Conservation (phyloP, 2,113 vertebrate genomes). For the Pelecanoides urinatrix region DNA sequence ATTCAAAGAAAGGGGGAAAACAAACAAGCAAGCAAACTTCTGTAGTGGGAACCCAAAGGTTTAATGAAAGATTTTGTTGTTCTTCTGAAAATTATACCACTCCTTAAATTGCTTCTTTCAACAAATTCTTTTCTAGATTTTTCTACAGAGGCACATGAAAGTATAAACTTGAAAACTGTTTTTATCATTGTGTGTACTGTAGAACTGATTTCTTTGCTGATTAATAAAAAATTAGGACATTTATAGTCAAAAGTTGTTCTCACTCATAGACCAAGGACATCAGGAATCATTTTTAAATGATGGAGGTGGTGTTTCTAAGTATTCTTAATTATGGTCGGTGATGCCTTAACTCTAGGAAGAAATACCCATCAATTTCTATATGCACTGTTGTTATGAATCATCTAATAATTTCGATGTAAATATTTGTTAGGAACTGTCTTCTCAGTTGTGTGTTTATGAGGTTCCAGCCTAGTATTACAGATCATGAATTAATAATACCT, state of each 20-base stretch:
- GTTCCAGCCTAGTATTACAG: neutral
- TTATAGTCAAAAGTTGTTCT: neutral
- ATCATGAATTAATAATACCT: neutral
- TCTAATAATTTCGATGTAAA: neutral
- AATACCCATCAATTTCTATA: neutral
- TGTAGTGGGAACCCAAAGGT: neutral
- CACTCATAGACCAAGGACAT: neutral
- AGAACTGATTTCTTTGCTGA: neutral
- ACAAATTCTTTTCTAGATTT: neutral
- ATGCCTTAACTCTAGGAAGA: neutral
- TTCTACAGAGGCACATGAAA: neutral
- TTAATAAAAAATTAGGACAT: neutral
- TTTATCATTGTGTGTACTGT: neutral
- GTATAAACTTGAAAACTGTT: neutral
- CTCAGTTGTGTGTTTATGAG: neutral
- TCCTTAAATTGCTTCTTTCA: neutral
- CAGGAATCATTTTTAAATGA: neutral
- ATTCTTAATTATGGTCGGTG: neutral
- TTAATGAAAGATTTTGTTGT: neutral
- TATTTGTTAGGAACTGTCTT: neutral
- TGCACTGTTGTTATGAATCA: neutral
- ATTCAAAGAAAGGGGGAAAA: neutral
- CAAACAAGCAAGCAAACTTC: neutral
- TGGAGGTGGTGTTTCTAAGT: neutral
- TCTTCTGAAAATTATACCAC: neutral